Base-by-base conservation (phyloP, 2,888 invertebrate species). In the Drosophila dives region DNA sequence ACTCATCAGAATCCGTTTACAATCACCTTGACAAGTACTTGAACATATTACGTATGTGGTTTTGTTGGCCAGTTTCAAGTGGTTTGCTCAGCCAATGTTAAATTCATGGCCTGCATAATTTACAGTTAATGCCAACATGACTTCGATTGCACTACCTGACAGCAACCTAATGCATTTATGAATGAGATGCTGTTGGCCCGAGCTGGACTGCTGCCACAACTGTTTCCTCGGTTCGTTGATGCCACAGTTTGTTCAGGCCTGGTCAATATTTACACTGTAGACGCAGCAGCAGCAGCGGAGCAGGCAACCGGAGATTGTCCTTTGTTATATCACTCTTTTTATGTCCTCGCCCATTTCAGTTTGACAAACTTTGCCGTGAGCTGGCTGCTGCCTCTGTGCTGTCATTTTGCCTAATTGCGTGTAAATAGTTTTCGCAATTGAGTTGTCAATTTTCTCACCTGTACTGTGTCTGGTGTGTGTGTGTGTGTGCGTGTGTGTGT, bases 371-470 rank as follows among this genome's bases (percentile, higher is more conserved):
- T 65, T 65, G 79, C 77, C 75, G 71, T 64, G 49, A 40, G 75
- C 75, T 64, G 48, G 23, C 23, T 23, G n/a, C 42, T 42, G 38
- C 45, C 63, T 65, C 49, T 58, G 64, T 49, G 63, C 72, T 50
- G 75, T 68, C 86, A 66, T 77, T 83, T 76, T 81, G 67, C 80
- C 79, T 86, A 86, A 86, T 87, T 82, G 87, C 82, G 76, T 86
- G 86, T 81, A 86, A 87, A 86, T 87, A 87, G 87, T 81, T 83
- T 83, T 84, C 81, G 72, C 79, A 86, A 86, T 86, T 87, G 87
- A 86, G 87, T 87, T 87, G 86, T 81, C 87, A 86, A 86, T 80
- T 80, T 83, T 74, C 26, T 55, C 48, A 69, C 74, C 61, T 65
- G 77, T 71, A 61, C 53, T 54, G 33, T 23, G 51, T 54, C 45